Evolutionary conservation across 2,797 vertebrate species (phyloP).

Genomic region (Melanotaenia trifasciata): DNA sequence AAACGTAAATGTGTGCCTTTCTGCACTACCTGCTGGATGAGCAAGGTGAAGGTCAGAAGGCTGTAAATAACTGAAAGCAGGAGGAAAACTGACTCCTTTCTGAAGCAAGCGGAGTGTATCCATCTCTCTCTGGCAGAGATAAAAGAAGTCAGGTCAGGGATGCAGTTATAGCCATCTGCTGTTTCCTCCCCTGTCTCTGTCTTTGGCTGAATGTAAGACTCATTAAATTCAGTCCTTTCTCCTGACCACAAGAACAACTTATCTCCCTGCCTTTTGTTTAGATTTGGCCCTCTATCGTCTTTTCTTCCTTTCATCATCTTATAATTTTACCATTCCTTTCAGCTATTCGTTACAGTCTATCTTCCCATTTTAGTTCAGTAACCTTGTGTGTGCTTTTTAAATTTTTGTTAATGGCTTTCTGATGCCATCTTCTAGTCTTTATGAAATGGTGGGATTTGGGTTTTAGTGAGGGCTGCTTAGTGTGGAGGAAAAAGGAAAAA

Average conservation of each 20-base stretch:
- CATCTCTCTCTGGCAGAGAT: slow-evolving; percentile 48
- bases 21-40: slow-evolving; percentile 5
- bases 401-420: slow-evolving; percentile 15
- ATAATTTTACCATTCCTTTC: slow-evolving; percentile 3
- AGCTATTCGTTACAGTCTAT: slow-evolving; percentile 1
- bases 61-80: slow-evolving; percentile 28
- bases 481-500: slow-evolving; percentile 3
- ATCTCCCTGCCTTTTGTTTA: slow-evolving; percentile 26
- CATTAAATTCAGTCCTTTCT: slow-evolving; percentile 39
- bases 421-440: slow-evolving; percentile 38
- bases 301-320: slow-evolving; percentile 12
- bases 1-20: background rate
- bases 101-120: slow-evolving; percentile 13
- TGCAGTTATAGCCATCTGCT: slow-evolving; percentile 49
- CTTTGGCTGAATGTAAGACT: slow-evolving; percentile 42
- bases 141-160: slow-evolving; percentile 47
- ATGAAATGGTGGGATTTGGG: slow-evolving; percentile 34
- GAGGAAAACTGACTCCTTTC: slow-evolving; percentile 26
- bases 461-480: slow-evolving; percentile 15
- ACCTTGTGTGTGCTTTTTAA: background rate
- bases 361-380: slow-evolving; percentile 11
- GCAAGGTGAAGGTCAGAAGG: slow-evolving; percentile 7
- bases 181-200: slow-evolving; percentile 8
- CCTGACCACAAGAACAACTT: slow-evolving; percentile 32
- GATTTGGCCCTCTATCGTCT: background rate